These are phyloP conservation scores for Lasioglossum marginatum DNA, from an alignment of 2,888 invertebrate genomes.

Conservation along the genomic window DNA sequence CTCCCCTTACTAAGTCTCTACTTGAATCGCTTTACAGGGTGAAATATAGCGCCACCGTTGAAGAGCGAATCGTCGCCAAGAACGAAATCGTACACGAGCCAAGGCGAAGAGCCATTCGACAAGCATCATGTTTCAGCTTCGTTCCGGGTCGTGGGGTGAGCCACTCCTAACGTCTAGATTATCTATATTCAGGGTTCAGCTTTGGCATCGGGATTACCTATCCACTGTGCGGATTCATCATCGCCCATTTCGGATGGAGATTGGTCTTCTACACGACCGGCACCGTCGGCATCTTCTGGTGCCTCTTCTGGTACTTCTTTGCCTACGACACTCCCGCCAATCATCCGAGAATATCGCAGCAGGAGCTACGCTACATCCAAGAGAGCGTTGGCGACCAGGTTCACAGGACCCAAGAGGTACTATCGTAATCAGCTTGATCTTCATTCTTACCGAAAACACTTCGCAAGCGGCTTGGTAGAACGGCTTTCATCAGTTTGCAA, in stretches of 20 bases:
- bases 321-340: constrained; percentile 89
- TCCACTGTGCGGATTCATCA: constrained; percentile 89
- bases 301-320: constrained; percentile 88
- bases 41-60: constrained; percentile 58
- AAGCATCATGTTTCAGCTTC: constrained; percentile 83
- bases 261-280: constrained; percentile 90
- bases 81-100: constrained; percentile 70
- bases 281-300: constrained; percentile 88
- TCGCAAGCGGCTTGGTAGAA: background rate
- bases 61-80: constrained; percentile 67
- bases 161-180: constrained; percentile 83
- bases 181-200: constrained; percentile 87
- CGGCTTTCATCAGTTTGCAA: background rate
- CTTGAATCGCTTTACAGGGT: constrained; percentile 84
- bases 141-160: constrained; percentile 82
- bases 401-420: constrained; percentile 84
- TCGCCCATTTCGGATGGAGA: constrained; percentile 89
- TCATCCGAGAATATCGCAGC: constrained; percentile 89
- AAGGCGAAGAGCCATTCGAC: constrained; percentile 71
- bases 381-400: constrained; percentile 87
- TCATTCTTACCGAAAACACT: background rate
- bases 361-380: constrained; percentile 89
- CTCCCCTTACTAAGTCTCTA: constrained; percentile 81
- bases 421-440: background rate
- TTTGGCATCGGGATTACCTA: constrained; percentile 91